phyloP scores from a whole-genome alignment of 2,797 vertebrate genomes.

The Lutjanus campechanus region DNA sequence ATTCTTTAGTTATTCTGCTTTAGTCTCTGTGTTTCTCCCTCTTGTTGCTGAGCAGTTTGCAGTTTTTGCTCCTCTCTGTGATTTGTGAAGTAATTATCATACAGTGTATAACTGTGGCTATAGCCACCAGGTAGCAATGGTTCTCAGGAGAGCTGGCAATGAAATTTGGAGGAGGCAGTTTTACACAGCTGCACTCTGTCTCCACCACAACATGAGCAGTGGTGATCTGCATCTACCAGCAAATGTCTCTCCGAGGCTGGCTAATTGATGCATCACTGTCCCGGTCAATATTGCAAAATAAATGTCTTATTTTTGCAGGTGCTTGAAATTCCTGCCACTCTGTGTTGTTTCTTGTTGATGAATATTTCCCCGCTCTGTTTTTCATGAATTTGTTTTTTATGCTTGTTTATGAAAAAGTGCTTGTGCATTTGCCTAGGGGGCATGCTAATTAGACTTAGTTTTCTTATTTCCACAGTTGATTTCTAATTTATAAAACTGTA shows the following conservation, averaged over 20 bases:
- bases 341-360: not conserved
- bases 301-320: conserved; percentile 38
- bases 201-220: conserved; percentile 10
- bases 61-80: conserved; percentile 18
- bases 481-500: conserved; percentile 16
- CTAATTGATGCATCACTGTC: conserved; percentile 46
- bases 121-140: conserved; percentile 27
- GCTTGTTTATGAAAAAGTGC: not conserved
- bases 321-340: not conserved
- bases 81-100: conserved; percentile 54
- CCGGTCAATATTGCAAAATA: conserved; percentile 34
- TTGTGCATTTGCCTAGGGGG: not conserved
- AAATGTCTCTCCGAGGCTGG: conserved; percentile 9
- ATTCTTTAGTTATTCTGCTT: not conserved
- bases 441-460: conserved; percentile 7
- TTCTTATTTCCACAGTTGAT: conserved; percentile 19
- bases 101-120: conserved; percentile 19
- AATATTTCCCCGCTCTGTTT: not conserved
- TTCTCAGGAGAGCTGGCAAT: conserved; percentile 36
- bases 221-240: conserved; percentile 20
- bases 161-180: conserved; percentile 35
- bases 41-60: not conserved
- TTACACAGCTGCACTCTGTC: conserved; percentile 48
- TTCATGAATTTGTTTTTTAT: not conserved
- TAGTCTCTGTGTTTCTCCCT: not conserved